Evolutionary conservation across 2,113 vertebrate species (phyloP), one percentile per base, ranked within the genome.

Genomic region (Tyrannus savana): DNA sequence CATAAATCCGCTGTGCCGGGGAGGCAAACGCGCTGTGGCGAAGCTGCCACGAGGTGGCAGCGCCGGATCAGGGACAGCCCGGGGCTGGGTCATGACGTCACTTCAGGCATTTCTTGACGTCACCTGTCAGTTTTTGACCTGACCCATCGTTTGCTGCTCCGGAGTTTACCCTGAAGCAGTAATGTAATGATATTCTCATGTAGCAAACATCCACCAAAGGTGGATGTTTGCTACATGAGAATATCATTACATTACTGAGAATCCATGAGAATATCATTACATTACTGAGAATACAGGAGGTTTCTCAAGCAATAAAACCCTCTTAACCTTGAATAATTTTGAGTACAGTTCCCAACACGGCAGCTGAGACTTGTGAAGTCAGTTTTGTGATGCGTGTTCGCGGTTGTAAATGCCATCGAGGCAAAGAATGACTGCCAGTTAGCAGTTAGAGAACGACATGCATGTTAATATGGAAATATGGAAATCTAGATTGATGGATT

Each of bases 31-130:
- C 89, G 31, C 18, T 8, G n/a, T 6, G 35, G 68, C 30, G 31
- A 69, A 66, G 41, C 22, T 3, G 49, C 96, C 96, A 82, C 92
- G 44, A 94, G 96, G 75, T 92, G 96, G 97, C 96, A 84, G 62
- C 64, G 18, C 3, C 27, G 46, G 12, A 47, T 30, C 47, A 9
- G 56, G 15, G 4, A 31, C 27, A 8, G 67, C 49, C 5, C 33
- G 4, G 5, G 6, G 8, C 28, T 30, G 25, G 55, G 7, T 2
- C 3, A 4, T 68, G 78, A 31, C 62, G 87, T 47, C 78, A 41
- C 63, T n/a, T 30, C 28, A 0, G 60, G 27, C 23, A 7, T 9
- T 19, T 1, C 23, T 4, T 42, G 12, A 14, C 3, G 25, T 23
- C 41, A 27, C 13, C 13, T 2, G 8, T 6, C 5, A 4, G 21